Base-by-base conservation (phyloP, 2,888 invertebrate species). In the Chironomus riparius region DNA sequence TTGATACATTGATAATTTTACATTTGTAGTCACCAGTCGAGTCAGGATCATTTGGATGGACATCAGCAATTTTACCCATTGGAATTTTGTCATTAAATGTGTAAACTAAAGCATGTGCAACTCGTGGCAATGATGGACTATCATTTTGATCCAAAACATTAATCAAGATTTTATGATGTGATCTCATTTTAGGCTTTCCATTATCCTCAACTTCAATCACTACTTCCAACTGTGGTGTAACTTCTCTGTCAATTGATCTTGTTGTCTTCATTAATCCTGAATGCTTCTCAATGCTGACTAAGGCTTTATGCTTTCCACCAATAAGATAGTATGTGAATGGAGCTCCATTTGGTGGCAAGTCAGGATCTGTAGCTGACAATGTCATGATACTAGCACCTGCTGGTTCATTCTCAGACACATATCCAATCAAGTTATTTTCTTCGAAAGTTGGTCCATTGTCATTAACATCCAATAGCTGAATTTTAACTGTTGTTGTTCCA, bases 1-100 rank as follows among this genome's bases (percentile, higher is more conserved):
- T 74, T 71, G 86, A 81, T 1, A 80, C 81, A 78, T 80, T 82
- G 79, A 93, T 84, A 78, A 95, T 89, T 81, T 90, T 90, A 82
- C 97, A 98, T 80, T 87, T 90, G 81, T 97, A 97, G 80, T 94
- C 92, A 3, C 97, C 97, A 73, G 90, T 89, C n/a, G 89, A 88
- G 82, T 98, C 97, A 0, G 91, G 90, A 85, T 98, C 98, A 81
- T 94, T 92, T 0, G 98, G 98, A 83, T 92, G 93, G 0, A 97
- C 92, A 83, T 95, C 90, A 6, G 95, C 97, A 78, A 98, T 91
- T 84, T 91, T 92, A n/a, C 92, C 92, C 22, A 88, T 82, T 0
- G 94, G 92, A 80, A 91, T 88, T 77, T 88, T 87, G 76, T 90
- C 90, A 80, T 94, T 92, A 80, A 92, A 91, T 0, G 92, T 87